These are phyloP conservation scores for Pimephales promelas DNA, from an alignment of 2,113 vertebrate species.

Conservation along the genomic window DNA sequence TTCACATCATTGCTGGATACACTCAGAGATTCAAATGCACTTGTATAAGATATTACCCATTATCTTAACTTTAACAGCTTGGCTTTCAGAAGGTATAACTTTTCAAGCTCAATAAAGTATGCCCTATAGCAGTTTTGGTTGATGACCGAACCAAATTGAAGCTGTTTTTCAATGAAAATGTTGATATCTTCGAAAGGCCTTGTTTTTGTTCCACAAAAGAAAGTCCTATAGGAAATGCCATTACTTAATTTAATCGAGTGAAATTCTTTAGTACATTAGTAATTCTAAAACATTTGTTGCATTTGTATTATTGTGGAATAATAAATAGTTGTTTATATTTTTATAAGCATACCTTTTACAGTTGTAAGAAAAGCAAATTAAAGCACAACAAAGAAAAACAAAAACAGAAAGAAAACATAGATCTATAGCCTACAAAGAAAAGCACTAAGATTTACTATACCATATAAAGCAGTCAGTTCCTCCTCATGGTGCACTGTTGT, in stretches of 20 bases:
- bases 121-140: neutral
- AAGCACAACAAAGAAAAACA: neutral
- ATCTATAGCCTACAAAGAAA: neutral
- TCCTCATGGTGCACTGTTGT: conserved; percentile 31
- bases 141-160: neutral
- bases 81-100: neutral
- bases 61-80: neutral
- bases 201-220: neutral
- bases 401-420: neutral
- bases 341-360: neutral
- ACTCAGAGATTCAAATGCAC: neutral
- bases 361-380: neutral
- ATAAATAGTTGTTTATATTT: neutral
- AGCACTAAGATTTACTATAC: conserved; percentile 11
- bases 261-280: neutral
- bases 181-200: neutral
- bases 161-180: neutral
- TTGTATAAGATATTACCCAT: neutral
- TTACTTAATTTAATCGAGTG: too few relatives aligned
- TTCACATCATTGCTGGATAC: conserved; percentile 55
- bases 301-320: neutral
- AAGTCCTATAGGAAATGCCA: neutral
- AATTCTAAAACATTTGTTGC: neutral
- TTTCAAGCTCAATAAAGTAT: neutral
- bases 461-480: conserved; percentile 22